Evolutionary conservation across 2,113 vertebrate genomes (phyloP), one percentile per base, ranked within the genome.

Genomic region (Sinocyclocheilus anophthalmus): DNA sequence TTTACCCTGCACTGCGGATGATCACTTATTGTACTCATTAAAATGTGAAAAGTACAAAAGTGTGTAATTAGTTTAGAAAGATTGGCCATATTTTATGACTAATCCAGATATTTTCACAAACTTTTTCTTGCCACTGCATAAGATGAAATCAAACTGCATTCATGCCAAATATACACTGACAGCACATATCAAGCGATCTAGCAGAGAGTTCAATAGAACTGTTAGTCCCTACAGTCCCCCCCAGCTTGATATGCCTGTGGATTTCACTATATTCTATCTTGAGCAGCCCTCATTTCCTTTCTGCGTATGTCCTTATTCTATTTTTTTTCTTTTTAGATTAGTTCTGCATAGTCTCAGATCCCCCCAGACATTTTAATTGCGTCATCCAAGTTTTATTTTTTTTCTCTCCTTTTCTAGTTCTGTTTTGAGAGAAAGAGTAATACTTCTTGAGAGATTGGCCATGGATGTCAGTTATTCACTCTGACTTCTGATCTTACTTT

Each of bases 251-350:
- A 72, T 72, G 72, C 76, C 84, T 76, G 39, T 70, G 24, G 69
- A 81, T 84, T 73, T 72, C 77, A 86, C 81, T 83, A 69, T 77
- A 76, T 85, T 39, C 81, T 70, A 88, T 85, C 63, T 88, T 69
- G 83, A 86, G 65, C 55, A 91, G 89, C 81, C 82, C 84, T 89
- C 81, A 81, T 86, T 88, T 92, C 76, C 84, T 81, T 63, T 37
- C 75, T n/a, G 81, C 22, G 8, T 63, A 24, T 86, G 87, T 84
- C 85, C 89, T 87, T 89, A 88, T 89, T 90, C 84, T 86, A 26
- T 26, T 26, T 26, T 26, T 26, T 26, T 26, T 87, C 0, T 55
- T 33, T 89, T 87, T 87, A 88, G 84, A 63, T 84, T 84, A 88
- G 88, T 85, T 84, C 88, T 81, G 84, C 53, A 39, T 73, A 82